A percentile compares a stretch with the other conserved stretches of the same genome.
These are phyloP conservation scores for Triplophysa bombifrons DNA, from an alignment of 2,797 vertebrate species.

Conservation along the genomic window DNA sequence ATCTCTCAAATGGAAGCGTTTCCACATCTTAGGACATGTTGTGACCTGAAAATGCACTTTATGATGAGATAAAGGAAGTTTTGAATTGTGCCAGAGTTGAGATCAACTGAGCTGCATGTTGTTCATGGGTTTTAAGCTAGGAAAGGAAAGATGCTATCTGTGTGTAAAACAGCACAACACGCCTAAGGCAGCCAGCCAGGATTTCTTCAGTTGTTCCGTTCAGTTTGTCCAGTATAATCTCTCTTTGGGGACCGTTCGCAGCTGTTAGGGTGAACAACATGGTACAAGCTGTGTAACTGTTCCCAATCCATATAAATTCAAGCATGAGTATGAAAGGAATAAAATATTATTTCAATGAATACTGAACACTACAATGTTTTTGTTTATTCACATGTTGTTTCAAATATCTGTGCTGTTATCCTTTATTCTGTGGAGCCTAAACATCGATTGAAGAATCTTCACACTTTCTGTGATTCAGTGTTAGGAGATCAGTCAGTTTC, in stretches of 20 bases:
- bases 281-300: conserved; percentile 15
- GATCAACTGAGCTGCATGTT: conserved; percentile 24
- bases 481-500: background rate
- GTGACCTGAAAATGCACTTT: conserved; percentile 27
- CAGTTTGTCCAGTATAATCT: conserved; percentile 45
- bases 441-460: background rate
- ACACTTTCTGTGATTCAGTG: background rate
- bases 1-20: background rate
- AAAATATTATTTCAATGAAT: background rate
- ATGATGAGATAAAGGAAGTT: background rate
- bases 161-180: conserved; percentile 41
- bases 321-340: background rate
- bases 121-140: conserved; percentile 40
- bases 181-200: conserved; percentile 34
- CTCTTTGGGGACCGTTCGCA: conserved; percentile 35
- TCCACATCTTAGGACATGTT: conserved; percentile 14
- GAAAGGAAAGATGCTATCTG: conserved; percentile 29
- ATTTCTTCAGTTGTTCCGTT: conserved; percentile 41
- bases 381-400: too few species aligned
- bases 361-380: too few species aligned
- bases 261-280: conserved; percentile 44
- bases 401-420: too few species aligned
- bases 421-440: background rate
- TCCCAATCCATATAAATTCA: background rate
- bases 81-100: conserved; percentile 21